Evolutionary conservation across 23 tunicate species (phyloP).

Genomic region (Styela plicata): DNA sequence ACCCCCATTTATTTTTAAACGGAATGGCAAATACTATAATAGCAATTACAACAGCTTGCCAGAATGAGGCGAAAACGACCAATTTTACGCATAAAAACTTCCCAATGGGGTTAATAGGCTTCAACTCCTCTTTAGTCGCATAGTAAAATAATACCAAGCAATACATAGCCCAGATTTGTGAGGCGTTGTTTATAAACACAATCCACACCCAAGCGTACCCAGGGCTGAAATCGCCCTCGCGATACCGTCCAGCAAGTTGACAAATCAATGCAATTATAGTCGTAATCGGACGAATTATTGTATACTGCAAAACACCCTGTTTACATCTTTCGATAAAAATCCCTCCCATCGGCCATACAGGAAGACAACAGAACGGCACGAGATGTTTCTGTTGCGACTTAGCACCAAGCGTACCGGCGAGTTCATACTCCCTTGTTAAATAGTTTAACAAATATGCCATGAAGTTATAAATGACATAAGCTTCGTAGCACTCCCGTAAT

Average conservation of each 20-base stretch:
- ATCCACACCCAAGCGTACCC: constrained; percentile 75
- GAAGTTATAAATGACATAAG: constrained; percentile 96
- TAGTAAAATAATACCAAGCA: constrained; percentile 76
- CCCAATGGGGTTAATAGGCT: constrained; percentile 92
- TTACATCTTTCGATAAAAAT: constrained; percentile 86
- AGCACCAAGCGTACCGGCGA: constrained; percentile 75
- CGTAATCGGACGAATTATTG: constrained; percentile 71
- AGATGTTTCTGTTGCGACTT: constrained; percentile 78
- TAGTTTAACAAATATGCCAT: constrained; percentile 84
- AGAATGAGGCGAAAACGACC: constrained; percentile 92
- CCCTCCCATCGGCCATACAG: constrained; percentile 95
- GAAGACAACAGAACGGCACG: constrained; percentile 83
- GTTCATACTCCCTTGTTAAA: constrained; percentile 81
- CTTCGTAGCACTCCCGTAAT: constrained; percentile 92
- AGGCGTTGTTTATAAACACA: constrained; percentile 79
- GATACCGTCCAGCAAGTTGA: constrained; percentile 51
- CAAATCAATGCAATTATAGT: constrained; percentile 81
- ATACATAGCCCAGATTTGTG: constrained; percentile 99
- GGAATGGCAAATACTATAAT: constrained; percentile 48
- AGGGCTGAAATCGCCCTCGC: constrained; percentile 63
- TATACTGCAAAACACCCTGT: constrained; percentile 92
- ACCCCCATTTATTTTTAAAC: constrained; percentile 62
- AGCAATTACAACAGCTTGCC: constrained; percentile 85
- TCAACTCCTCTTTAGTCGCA: constrained; percentile 84
- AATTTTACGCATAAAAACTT: constrained; percentile 89